Evolutionary conservation across 2,888 invertebrate species (phyloP).

Genomic region (Limulus polyphemus): DNA sequence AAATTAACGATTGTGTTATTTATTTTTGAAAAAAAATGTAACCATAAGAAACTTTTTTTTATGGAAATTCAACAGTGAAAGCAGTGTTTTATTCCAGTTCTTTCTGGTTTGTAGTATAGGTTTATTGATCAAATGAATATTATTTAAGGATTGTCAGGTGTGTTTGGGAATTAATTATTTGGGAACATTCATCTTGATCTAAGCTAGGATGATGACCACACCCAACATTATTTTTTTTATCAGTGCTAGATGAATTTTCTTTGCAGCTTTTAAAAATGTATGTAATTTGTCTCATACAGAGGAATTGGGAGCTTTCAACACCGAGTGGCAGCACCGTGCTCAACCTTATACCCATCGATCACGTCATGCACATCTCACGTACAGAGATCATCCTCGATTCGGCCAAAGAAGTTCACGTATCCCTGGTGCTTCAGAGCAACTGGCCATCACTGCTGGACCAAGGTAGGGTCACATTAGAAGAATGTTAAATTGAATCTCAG

Average conservation of each 20-base stretch:
- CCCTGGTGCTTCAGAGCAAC: background rate
- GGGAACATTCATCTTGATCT: too few relatives aligned
- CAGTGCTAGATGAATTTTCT: too few relatives aligned
- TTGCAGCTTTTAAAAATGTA: background rate
- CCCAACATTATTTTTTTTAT: too few relatives aligned
- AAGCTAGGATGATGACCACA: too few relatives aligned
- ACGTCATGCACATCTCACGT: conserved; percentile 6
- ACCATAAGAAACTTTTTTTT: too few relatives aligned
- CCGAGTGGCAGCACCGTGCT: conserved; percentile 18
- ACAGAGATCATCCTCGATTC: conserved; percentile 2
- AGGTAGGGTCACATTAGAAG: background rate
- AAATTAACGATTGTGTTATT: too few relatives aligned
- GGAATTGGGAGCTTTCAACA: conserved; percentile 16
- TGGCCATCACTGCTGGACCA: conserved; percentile 1
- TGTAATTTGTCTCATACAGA: conserved; percentile 6
- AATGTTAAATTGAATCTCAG: too few relatives aligned
- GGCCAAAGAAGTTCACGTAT: background rate
- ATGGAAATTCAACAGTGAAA: too few relatives aligned
- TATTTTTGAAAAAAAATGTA: too few relatives aligned
- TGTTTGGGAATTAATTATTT: background rate
- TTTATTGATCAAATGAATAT: too few relatives aligned
- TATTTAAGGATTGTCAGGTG: background rate
- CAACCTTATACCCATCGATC: conserved; percentile 7
- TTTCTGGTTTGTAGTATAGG: background rate
- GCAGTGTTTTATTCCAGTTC: too few relatives aligned